phyloP scores from a whole-genome alignment of 37 sponge, comb jelly and placozoan genomes.

The Crambe crambe region DNA sequence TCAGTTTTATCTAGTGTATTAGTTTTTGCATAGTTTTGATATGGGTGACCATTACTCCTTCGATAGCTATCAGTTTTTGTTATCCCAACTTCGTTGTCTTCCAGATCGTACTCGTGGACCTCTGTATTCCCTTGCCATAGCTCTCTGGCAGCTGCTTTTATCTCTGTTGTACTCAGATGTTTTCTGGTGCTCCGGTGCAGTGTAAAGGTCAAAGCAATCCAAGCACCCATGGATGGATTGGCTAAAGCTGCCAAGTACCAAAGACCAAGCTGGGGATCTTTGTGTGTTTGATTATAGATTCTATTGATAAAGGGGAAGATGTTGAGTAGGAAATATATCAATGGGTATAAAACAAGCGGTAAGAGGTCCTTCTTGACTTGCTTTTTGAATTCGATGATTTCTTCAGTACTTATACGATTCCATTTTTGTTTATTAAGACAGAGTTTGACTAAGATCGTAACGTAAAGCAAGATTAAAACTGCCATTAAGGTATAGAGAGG shows the following conservation, averaged over 20 bases:
- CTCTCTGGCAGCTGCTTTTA: constrained; percentile 3
- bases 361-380: constrained; percentile 17
- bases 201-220: constrained; percentile 23
- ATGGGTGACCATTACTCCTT: too few species aligned
- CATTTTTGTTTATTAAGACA: background rate
- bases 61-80: too few species aligned
- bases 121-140: too few species aligned
- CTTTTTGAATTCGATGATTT: background rate
- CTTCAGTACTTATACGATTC: background rate
- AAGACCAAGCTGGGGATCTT: constrained; percentile 24
- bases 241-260: constrained; percentile 41
- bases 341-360: constrained; percentile 31
- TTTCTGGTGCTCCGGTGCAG: constrained; percentile 28
- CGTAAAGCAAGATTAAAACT: constrained; percentile 18
- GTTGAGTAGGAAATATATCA: constrained; percentile 36
- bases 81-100: too few species aligned
- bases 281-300: constrained; percentile 4
- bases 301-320: constrained; percentile 44
- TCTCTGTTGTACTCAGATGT: background rate
- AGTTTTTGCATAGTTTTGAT: too few species aligned
- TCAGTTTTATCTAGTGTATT: too few species aligned
- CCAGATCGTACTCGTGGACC: too few species aligned
- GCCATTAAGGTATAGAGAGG: constrained; percentile 33
- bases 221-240: constrained; percentile 22
- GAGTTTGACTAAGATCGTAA: background rate